Evolutionary conservation across 2,888 invertebrate species (phyloP).

Genomic region (Caenorhabditis japonica): DNA sequence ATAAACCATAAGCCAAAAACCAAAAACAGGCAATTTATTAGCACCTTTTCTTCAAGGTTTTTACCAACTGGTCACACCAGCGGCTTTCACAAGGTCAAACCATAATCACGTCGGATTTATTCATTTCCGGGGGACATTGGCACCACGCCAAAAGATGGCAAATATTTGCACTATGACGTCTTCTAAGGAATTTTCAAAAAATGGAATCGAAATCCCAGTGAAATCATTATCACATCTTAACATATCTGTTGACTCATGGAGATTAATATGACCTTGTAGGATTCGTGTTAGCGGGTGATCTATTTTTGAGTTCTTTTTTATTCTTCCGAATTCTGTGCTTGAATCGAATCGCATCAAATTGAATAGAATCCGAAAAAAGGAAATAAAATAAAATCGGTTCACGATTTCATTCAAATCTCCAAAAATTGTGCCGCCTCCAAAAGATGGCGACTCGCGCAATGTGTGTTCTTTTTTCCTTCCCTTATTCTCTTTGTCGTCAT

Average conservation of each 20-base stretch:
- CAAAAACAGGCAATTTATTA: conserved; percentile 47
- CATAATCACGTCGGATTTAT: neutral
- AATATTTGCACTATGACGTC: conserved; percentile 34
- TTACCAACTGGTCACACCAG: conserved; percentile 27
- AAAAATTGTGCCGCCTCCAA: conserved; percentile 30
- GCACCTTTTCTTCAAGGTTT: conserved; percentile 22
- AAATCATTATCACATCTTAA: conserved; percentile 23
- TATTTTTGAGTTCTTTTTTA: conserved; percentile 6
- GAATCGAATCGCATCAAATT: no score
- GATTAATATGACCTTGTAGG: neutral
- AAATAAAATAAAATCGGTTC: no score
- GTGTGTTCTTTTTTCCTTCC: conserved; percentile 30
- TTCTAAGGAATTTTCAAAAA: neutral
- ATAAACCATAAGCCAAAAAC: conserved; percentile 24
- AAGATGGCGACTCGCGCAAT: conserved; percentile 15
- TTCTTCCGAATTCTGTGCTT: conserved; percentile 30
- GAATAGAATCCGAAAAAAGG: no score
- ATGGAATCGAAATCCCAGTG: conserved; percentile 10
- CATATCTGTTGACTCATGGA: conserved; percentile 30
- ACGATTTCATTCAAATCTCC: conserved; percentile 39
- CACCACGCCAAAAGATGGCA: conserved; percentile 1
- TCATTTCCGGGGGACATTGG: conserved; percentile 29
- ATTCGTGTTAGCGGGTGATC: neutral
- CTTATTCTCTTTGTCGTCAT: conserved; percentile 9
- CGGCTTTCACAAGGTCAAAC: conserved; percentile 31